Evolutionary conservation across 2,888 invertebrate genomes (phyloP).

Genomic region (Apoda limacodes): DNA sequence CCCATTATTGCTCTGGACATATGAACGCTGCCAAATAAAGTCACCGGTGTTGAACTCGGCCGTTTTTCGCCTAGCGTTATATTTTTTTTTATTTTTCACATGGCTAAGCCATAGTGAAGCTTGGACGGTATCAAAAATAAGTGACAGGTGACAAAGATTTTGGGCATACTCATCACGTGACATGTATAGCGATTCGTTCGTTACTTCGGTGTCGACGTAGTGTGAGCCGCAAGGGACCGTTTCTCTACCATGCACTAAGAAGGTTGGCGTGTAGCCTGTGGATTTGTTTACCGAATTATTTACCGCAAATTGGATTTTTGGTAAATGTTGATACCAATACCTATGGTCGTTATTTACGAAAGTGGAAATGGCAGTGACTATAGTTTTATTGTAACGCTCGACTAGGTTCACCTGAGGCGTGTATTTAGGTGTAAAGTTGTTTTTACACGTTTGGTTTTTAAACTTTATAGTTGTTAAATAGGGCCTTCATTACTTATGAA

Average conservation of each 20-base stretch:
- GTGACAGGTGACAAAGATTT: slow-evolving; percentile 13
- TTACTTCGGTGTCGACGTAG: slow-evolving; percentile 7
- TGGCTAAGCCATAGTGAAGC: slow-evolving; percentile 13
- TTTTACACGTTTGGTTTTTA: too few species aligned
- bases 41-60: slow-evolving; percentile 20
- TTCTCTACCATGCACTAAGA: slow-evolving; percentile 18
- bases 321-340: slow-evolving; percentile 19
- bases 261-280: slow-evolving; percentile 18
- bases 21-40: slow-evolving; percentile 13
- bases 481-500: too few species aligned
- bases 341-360: slow-evolving; percentile 19
- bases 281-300: slow-evolving; percentile 20
- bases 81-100: slow-evolving; percentile 12
- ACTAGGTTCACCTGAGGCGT: slow-evolving; percentile 15
- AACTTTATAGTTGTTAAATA: too few species aligned
- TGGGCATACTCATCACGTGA: slow-evolving; percentile 16
- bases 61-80: slow-evolving; percentile 16
- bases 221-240: slow-evolving; percentile 12
- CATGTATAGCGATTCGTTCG: slow-evolving; percentile 12
- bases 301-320: slow-evolving; percentile 19
- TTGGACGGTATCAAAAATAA: slow-evolving; percentile 18
- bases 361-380: slow-evolving; percentile 15
- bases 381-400: slow-evolving; percentile 20
- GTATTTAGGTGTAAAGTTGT: slow-evolving; percentile 14
- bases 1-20: slow-evolving; percentile 9